Evolutionary conservation across 2,797 vertebrate species (phyloP).

Genomic region (Carapus acus): DNA sequence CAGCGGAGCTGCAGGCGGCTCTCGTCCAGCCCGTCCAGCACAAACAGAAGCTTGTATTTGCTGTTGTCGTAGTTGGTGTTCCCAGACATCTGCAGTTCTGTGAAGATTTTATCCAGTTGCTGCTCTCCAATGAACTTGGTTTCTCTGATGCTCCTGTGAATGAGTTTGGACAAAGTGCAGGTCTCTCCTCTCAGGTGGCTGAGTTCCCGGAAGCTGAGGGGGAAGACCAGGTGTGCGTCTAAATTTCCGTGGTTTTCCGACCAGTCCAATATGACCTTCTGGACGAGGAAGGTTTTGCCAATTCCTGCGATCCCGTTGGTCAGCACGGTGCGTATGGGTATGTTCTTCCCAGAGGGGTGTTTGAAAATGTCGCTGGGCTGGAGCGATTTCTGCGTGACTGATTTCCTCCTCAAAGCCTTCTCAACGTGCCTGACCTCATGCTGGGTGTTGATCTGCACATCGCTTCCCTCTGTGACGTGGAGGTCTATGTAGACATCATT

Average conservation of each 20-base stretch:
- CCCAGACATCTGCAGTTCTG: not conserved
- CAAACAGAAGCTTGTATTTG: not conserved
- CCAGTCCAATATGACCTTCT: not conserved
- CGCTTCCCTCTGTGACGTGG: not conserved
- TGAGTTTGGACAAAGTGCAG: not conserved
- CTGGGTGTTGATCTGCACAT: not conserved
- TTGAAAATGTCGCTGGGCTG: not conserved
- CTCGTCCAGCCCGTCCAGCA: not conserved
- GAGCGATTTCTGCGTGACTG: not conserved
- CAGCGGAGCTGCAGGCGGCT: not conserved
- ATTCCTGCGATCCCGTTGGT: constrained; percentile 1
- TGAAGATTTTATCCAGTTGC: not conserved
- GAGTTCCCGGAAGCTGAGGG: not conserved
- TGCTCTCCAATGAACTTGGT: not conserved
- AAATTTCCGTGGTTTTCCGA: not conserved
- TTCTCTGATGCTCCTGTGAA: not conserved
- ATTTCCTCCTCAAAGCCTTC: not conserved
- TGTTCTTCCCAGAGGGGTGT: not conserved
- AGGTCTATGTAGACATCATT: not conserved
- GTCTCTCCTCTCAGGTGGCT: not conserved
- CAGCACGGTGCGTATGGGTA: not conserved
- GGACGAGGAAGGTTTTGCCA: not conserved
- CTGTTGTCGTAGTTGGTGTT: not conserved
- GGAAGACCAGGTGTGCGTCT: not conserved
- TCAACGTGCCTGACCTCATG: not conserved